phyloP scores from a whole-genome alignment of 2,888 invertebrate genomes.

The Tiphia femorata region DNA sequence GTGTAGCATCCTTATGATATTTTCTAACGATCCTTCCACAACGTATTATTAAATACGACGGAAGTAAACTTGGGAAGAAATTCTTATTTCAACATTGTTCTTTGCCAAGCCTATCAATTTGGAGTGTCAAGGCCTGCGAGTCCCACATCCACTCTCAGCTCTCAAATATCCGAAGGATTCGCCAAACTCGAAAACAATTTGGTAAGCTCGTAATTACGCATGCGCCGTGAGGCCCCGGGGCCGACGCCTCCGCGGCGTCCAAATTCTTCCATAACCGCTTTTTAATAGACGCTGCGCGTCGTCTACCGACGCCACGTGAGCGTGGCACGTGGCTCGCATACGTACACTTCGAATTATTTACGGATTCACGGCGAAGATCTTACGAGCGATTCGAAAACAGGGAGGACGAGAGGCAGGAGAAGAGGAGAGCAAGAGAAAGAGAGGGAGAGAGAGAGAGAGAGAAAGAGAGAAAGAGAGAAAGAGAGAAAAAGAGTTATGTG shows the following conservation, averaged over 20 bases:
- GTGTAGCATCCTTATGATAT: no score
- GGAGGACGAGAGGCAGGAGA: background rate
- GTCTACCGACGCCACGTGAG: slow-evolving; percentile 4
- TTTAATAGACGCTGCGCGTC: slow-evolving; percentile 11
- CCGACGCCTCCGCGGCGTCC: background rate
- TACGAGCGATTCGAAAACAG: background rate
- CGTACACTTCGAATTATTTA: slow-evolving; percentile 15
- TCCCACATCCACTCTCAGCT: no score
- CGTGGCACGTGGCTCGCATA: slow-evolving; percentile 1
- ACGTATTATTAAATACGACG: no score
- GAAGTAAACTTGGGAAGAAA: no score
- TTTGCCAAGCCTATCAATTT: no score
- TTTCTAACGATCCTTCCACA: no score
- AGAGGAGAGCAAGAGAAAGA: background rate
- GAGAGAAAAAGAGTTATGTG: background rate
- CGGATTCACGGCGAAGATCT: background rate
- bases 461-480: background rate
- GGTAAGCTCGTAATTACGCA: no score
- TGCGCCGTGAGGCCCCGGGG: background rate
- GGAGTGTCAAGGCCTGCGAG: no score
- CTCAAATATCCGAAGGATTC: no score
- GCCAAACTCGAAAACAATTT: no score
- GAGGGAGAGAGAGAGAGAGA: background rate
- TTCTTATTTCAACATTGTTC: no score
- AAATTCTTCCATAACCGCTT: slow-evolving; percentile 4